Evolutionary conservation across 2,888 invertebrate species (phyloP), one percentile per base, ranked within the genome.

Genomic region (Bombylius major): DNA sequence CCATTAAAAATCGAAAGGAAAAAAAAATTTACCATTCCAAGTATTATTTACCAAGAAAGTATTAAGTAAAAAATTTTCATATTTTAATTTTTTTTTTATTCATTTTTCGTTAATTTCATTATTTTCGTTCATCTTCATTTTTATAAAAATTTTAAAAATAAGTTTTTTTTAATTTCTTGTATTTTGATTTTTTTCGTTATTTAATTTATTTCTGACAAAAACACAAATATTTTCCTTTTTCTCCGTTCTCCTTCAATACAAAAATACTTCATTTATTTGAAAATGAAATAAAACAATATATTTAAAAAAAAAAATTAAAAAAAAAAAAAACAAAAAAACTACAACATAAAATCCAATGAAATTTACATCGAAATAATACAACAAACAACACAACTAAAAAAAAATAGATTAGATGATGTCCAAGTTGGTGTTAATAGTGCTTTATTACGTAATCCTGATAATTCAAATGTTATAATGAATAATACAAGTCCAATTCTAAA

Each of bases 341-440:
- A 36, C 34, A 36, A 36, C 8, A 7, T 5, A 7, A 7, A 36
- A 7, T 7, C 34, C 34, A 36, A 7, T 36, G 34, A 51, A 50
- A 53, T 14, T 56, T 54, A 52, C 42, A 57, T 11, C 14, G 9
- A 13, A 13, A 14, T 6, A 51, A 39, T 23, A 42, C 31, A n/a
- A 36, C 47, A 46, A 34, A 53, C 9, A 23, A 31, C 34, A 39
- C 34, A 47, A 9, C 33, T 34, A 46, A 50, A 42, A 44, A 33
- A 36, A 50, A 50, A 13, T 48, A 57, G 53, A 46, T 36, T 31
- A 36, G 56, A 53, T 46, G 50, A 56, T 13, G 42, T 45, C 39
- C 53, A 52, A 39, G 36, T 45, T 23, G 56, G 52, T 31, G 53
- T 45, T 44, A 56, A 56, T 46, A 53, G 52, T 31, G 52, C 56